Base-by-base conservation (phyloP, 2,797 vertebrate species). In the Sebastes itinus region DNA sequence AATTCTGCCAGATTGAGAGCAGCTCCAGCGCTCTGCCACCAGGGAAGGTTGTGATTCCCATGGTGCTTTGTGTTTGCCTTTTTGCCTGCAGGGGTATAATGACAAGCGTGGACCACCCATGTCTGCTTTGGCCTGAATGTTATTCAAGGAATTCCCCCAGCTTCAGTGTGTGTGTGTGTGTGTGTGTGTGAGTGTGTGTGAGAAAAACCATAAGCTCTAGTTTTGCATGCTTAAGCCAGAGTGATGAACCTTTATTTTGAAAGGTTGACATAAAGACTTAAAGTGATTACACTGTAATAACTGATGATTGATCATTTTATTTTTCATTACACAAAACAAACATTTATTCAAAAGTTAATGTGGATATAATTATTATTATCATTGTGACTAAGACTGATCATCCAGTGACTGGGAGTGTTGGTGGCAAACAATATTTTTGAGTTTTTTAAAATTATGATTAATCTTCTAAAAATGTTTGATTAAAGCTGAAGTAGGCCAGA, bases 51-150 rank as follows among this genome's bases (percentile, higher is more conserved):
- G 49, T 65, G 71, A 91, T 92, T 93, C 91, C 88, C 91, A 93
- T 87, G 88, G 87, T 92, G 82, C 91, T 93, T 92, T 91, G 84
- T 93, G 90, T 94, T 91, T 91, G 81, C 88, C 80, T 89, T 90
- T 82, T 88, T 58, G 89, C 94, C 93, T 90, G 85, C 84, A 64
- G 94, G 91, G 89, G 77, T 89, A 86, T 82, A 92, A 92, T 95
- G 93, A 95, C 93, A 95, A 93, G 87, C 65, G 35, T 71, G 89
- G 95, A 95, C 95, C 95, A 96, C 95, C 94, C 95, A 94, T 90
- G 93, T 89, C 87, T 93, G 89, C 90, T 90, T 78, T 91, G 79
- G 78, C 78, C 83, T 89, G 67, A 87, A 56, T 91, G 90, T 89
- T 90, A 73, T 88, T 88, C 72, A 81, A 92, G 83, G 91, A 93